phyloP scores from a whole-genome alignment of 2,888 invertebrate species.

The Chymomyza caudatula region DNA sequence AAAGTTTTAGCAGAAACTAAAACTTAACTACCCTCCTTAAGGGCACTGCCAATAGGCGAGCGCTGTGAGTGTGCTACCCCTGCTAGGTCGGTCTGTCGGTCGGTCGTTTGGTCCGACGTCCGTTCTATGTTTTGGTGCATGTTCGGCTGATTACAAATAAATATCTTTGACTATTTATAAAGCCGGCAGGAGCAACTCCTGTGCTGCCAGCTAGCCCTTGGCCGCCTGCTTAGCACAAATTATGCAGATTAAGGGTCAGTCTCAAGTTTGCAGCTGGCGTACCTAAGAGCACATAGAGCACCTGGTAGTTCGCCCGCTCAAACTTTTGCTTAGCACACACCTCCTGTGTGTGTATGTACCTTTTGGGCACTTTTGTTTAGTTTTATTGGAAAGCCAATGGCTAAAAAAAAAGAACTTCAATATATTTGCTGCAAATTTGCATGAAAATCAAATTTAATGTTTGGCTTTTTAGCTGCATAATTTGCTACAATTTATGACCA shows the following conservation, averaged over 20 bases:
- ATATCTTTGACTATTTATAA: slow-evolving; percentile 67
- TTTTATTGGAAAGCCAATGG: slow-evolving; percentile 5
- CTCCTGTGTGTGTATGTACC: slow-evolving; percentile 1
- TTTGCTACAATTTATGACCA: slow-evolving; percentile 37
- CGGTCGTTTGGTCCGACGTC: background rate
- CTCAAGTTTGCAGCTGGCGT: slow-evolving; percentile 42
- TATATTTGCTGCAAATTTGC: slow-evolving; percentile 39
- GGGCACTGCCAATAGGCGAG: slow-evolving; percentile 37
- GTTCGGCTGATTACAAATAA: slow-evolving; percentile 62
- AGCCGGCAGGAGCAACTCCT: slow-evolving; percentile 36
- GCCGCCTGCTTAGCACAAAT: slow-evolving; percentile 57
- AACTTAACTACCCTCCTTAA: slow-evolving; percentile 51
- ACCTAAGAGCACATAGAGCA: slow-evolving; percentile 42
- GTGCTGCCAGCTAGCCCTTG: background rate
- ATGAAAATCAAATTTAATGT: slow-evolving; percentile 63
- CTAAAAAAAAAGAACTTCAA: slow-evolving; percentile 15
- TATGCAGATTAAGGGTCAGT: slow-evolving; percentile 76
- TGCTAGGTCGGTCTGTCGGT: background rate
- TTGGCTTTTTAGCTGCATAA: slow-evolving; percentile 37
- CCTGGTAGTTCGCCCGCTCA: slow-evolving; percentile 38
- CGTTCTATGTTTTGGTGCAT: background rate
- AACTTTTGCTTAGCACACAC: slow-evolving; percentile 18
- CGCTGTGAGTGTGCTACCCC: background rate
- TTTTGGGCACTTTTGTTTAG: slow-evolving; percentile 6
- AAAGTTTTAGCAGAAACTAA: slow-evolving; percentile 28